phyloP scores from a whole-genome alignment of 2,888 invertebrate species.

The Polyommatus iphigenia region DNA sequence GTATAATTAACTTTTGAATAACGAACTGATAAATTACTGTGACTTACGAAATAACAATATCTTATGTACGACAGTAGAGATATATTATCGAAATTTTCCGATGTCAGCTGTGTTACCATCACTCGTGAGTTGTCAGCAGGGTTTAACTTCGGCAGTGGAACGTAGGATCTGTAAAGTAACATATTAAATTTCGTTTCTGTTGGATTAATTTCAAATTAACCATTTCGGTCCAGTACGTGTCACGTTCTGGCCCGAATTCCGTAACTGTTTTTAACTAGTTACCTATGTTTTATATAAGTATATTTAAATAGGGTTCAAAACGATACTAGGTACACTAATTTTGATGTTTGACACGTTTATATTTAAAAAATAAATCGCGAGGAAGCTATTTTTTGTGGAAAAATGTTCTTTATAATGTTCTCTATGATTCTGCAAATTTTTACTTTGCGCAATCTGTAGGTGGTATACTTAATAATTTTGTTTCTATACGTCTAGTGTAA shows the following conservation, averaged over 20 bases:
- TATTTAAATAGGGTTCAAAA: too few species aligned
- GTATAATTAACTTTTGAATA: background rate
- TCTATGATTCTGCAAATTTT: too few species aligned
- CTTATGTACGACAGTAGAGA: constrained; percentile 62
- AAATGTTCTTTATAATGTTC: too few species aligned
- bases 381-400: too few species aligned
- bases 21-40: background rate
- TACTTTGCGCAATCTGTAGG: too few species aligned
- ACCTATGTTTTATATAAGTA: too few species aligned
- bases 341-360: too few species aligned
- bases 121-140: constrained; percentile 63
- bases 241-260: background rate
- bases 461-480: too few species aligned
- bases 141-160: constrained; percentile 67
- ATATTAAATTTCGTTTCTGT: constrained; percentile 1
- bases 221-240: background rate
- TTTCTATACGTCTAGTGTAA: too few species aligned
- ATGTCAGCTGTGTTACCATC: constrained; percentile 62
- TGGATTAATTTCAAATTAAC: background rate
- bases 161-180: constrained; percentile 57
- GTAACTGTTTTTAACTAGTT: too few species aligned
- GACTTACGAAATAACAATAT: constrained; percentile 62
- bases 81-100: constrained; percentile 60
- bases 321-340: too few species aligned
- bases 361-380: too few species aligned